Conservation (phyloP, 1,140 invertebrate species). For the Halictus rubicundus region DNA sequence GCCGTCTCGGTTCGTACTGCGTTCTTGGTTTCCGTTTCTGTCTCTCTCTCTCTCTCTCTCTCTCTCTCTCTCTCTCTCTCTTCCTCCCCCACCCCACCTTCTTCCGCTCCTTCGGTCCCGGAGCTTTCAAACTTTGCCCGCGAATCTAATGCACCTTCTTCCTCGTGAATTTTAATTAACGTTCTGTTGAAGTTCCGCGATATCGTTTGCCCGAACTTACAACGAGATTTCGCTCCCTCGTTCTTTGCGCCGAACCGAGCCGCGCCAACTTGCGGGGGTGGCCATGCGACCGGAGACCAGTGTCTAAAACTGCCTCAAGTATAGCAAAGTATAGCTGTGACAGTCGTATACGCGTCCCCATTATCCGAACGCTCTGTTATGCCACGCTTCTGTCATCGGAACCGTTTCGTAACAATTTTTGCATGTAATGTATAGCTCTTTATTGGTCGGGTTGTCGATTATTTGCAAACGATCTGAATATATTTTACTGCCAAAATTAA, state of each 20-base stretch:
- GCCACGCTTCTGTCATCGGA: too few species aligned
- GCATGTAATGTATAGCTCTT: too few species aligned
- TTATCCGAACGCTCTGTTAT: too few species aligned
- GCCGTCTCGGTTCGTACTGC: background rate
- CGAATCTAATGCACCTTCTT: conserved; percentile 20
- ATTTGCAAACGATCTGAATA: too few species aligned
- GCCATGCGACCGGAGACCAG: background rate
- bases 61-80: background rate
- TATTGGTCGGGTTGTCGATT: too few species aligned
- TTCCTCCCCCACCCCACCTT: too few species aligned
- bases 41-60: background rate
- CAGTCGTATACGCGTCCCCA: too few species aligned
- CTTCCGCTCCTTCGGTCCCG: background rate
- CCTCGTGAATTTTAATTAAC: conserved; percentile 43
- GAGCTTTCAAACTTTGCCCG: conserved; percentile 30
- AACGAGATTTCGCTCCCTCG: conserved; percentile 8
- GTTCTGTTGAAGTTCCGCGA: conserved; percentile 22
- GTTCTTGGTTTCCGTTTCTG: too few species aligned
- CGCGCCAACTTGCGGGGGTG: background rate
- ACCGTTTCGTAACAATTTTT: too few species aligned
- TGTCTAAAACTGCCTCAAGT: background rate
- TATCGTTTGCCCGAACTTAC: conserved; percentile 34
- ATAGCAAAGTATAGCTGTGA: background rate
- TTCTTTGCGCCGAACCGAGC: conserved; percentile 1
- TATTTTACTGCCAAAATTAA: too few species aligned